phyloP scores from a whole-genome alignment of 2,113 vertebrate genomes.

The Pomatostomus ruficeps region DNA sequence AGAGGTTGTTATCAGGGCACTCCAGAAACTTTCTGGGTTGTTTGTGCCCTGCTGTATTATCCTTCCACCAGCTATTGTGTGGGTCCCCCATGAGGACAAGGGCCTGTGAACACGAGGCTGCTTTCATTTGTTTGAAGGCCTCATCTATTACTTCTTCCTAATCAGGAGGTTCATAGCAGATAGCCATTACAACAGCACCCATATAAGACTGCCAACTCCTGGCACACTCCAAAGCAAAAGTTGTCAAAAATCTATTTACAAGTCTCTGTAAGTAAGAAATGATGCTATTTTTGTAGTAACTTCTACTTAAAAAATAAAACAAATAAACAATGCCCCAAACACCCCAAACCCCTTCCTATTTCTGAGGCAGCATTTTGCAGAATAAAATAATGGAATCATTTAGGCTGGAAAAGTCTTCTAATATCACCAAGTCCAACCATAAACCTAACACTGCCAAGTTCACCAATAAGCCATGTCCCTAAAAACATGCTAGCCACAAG shows the following conservation, averaged over 20 bases:
- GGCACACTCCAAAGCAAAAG: neutral
- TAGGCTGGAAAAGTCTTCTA: neutral
- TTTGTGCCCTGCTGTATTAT: neutral
- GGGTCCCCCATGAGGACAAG: neutral
- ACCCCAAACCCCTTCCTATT: no score
- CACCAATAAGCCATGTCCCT: neutral
- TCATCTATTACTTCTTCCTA: neutral
- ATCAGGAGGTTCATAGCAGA: neutral
- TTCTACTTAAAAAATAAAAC: neutral
- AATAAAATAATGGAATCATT: neutral
- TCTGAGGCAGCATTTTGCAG: neutral
- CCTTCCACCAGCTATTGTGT: neutral
- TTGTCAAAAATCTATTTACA: neutral
- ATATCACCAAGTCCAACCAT: neutral
- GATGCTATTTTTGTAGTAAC: rapidly evolving
- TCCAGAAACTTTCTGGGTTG: neutral
- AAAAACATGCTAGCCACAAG: neutral
- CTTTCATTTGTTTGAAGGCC: neutral
- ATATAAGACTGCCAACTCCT: neutral
- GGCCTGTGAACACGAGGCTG: neutral
- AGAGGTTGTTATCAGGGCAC: neutral
- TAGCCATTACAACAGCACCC: neutral
- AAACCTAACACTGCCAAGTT: neutral
- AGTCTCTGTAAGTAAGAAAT: neutral
- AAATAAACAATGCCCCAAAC: no score